Base-by-base conservation (phyloP, 2,888 invertebrate species). In the Andrena minutula region DNA sequence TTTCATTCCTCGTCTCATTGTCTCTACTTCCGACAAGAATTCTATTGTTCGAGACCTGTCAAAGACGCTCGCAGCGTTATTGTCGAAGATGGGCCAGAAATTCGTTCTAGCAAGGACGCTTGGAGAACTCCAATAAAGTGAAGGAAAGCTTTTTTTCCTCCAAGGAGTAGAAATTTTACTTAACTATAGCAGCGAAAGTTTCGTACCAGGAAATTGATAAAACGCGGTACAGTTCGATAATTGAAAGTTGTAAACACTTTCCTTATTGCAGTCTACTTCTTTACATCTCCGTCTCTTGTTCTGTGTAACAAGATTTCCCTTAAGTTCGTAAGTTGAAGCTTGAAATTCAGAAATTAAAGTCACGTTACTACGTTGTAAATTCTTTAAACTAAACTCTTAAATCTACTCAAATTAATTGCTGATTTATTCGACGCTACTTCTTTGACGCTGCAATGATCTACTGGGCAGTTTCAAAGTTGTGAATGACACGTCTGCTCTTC, bases 11-110 rank as follows among this genome's bases (percentile, higher is more conserved):
- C 75, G 76, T 71, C 79, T 41, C 56, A 58, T 76, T 85, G 63
- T 76, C 60, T 83, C 71, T 71, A 64, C 72, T 76, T 74, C 58
- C 78, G 61, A 60, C 71, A 64, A 68, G 65, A 79, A 76, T 86
- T 86, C 86, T 78, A 84, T 86, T 79, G 80, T 79, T 75, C 63
- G 69, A 70, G 65, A 70, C 76, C 82, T 80, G 86, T 84, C 86
- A 86, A 77, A 82, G 72, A 71, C 84, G 84, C 72, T 75, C 78
- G 71, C 51, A 51, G 74, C 74, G 74, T 85, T 82, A 84, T 79
- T 84, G 79, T 84, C 79, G 76, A 60, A 32, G 73, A 79, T 58
- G 68, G 71, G 75, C 75, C 58, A 66, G 70, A 77, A 84, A 70
- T 75, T 81, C 69, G 69, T 77, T 83, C 61, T 61, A 68, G 64